Conservation (phyloP, 2,113 vertebrate genomes). For the Plotosus lineatus region DNA sequence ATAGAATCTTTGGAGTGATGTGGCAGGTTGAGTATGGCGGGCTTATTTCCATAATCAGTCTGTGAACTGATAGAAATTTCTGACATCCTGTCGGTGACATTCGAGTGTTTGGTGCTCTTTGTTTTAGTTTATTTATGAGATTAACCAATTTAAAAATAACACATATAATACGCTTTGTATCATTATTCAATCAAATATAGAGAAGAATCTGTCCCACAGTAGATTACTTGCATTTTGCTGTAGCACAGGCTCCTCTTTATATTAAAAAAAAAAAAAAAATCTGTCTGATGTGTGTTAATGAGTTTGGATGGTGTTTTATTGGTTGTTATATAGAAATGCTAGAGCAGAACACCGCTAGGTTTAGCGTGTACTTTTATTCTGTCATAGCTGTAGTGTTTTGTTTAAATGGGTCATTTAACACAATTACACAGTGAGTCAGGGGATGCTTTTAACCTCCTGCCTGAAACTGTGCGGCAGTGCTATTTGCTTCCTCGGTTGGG, state of each 20-base stretch:
- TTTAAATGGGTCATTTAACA: conserved; percentile 49
- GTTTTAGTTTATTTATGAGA: not conserved
- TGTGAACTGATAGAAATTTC: not conserved
- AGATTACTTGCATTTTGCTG: not conserved
- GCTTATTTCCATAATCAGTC: not conserved
- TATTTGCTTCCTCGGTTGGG: conserved; percentile 9
- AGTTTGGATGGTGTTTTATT: not conserved
- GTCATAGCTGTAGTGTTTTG: conserved; percentile 27
- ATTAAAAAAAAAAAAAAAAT: not conserved
- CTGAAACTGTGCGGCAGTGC: conserved; percentile 5
- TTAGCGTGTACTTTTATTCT: conserved; percentile 20
- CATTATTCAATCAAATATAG: not conserved
- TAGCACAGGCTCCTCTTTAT: not conserved
- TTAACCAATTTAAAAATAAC: not conserved
- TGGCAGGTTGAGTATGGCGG: not conserved
- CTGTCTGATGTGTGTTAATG: not conserved
- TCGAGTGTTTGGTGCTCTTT: not conserved
- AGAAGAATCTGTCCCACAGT: not conserved
- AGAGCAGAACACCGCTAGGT: not conserved
- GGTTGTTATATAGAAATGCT: not conserved
- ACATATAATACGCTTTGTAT: too few species aligned
- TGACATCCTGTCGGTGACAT: conserved; percentile 1
- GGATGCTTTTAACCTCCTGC: conserved; percentile 42
- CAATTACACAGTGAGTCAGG: conserved; percentile 38
- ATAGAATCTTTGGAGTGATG: not conserved